Percentiles rank a stretch among this genome's conserved stretches.
These are phyloP conservation scores for Psittacus erithacus DNA, from an alignment of 2,113 vertebrate genomes.

Conservation along the genomic window DNA sequence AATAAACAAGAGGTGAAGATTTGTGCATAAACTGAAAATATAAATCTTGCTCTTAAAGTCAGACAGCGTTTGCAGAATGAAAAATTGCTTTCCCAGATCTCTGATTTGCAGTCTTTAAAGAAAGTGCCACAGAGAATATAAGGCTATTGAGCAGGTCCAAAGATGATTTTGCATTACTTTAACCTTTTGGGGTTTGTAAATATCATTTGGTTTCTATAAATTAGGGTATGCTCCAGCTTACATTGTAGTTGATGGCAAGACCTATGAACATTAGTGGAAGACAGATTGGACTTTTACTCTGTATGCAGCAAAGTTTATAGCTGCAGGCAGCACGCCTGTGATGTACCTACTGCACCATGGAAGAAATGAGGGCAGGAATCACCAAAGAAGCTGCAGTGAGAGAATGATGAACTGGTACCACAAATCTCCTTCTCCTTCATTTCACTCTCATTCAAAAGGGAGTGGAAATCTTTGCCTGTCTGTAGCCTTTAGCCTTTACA, in stretches of 20 bases:
- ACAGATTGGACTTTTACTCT: background rate
- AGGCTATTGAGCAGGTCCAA: background rate
- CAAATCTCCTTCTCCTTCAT: background rate
- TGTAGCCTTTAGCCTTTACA: background rate
- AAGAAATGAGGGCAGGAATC: background rate
- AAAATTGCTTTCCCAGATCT: background rate
- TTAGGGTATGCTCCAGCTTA: background rate
- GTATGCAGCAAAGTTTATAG: background rate
- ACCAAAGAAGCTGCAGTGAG: background rate
- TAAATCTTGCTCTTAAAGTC: background rate
- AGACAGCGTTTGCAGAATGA: background rate
- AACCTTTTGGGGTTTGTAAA: background rate
- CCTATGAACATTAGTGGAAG: background rate
- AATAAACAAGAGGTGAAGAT: background rate
- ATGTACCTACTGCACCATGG: background rate
- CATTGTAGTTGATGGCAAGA: background rate
- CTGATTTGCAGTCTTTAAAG: background rate
- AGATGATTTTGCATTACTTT: background rate
- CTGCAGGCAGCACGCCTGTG: fast-evolving
- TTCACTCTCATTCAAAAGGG: background rate
- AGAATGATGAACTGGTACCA: background rate
- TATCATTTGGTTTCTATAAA: background rate
- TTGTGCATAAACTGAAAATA: background rate
- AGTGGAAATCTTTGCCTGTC: background rate
- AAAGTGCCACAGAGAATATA: background rate